Evolutionary conservation across 2,113 vertebrate species (phyloP).

Genomic region (Odontesthes bonariensis): DNA sequence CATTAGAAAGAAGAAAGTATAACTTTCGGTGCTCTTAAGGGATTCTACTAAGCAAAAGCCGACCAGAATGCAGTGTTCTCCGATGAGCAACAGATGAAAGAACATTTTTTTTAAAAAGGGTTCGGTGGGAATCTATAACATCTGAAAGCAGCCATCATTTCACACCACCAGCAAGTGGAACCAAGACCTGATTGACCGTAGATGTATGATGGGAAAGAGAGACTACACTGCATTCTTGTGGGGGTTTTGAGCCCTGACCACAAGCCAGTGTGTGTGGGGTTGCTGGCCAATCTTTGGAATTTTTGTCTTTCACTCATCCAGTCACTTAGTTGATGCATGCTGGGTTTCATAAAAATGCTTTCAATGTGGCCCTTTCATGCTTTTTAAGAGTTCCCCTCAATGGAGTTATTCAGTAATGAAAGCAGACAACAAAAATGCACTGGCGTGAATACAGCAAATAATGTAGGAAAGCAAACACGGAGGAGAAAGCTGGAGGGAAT

Average conservation of each 20-base stretch:
- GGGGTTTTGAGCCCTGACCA: slow-evolving; percentile 9
- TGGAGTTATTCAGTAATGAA: slow-evolving; percentile 41
- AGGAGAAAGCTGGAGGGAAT: slow-evolving; percentile 5
- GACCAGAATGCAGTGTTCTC: not conserved
- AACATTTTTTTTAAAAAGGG: not conserved
- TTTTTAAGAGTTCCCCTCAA: slow-evolving; percentile 21
- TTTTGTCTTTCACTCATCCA: slow-evolving; percentile 49
- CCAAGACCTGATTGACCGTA: slow-evolving; percentile 1
- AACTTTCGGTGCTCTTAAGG: not conserved
- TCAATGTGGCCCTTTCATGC: slow-evolving; percentile 38
- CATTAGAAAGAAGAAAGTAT: not conserved
- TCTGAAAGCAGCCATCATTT: slow-evolving; percentile 15
- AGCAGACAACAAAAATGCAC: slow-evolving; percentile 30
- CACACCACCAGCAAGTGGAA: not conserved
- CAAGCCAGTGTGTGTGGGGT: slow-evolving; percentile 60
- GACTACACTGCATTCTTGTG: not conserved
- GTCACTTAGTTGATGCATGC: slow-evolving; percentile 47
- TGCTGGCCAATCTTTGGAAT: slow-evolving; percentile 65
- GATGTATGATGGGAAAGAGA: not conserved
- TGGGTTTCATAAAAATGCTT: slow-evolving; percentile 49
- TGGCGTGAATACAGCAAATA: slow-evolving; percentile 31
- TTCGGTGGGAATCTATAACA: not conserved
- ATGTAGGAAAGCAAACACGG: slow-evolving; percentile 26
- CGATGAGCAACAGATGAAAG: not conserved
- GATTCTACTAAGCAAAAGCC: not conserved